A percentile compares a stretch with the other conserved stretches of the same genome.
phyloP scores from a whole-genome alignment of 2,113 vertebrate genomes.

The Callospermophilus lateralis region DNA sequence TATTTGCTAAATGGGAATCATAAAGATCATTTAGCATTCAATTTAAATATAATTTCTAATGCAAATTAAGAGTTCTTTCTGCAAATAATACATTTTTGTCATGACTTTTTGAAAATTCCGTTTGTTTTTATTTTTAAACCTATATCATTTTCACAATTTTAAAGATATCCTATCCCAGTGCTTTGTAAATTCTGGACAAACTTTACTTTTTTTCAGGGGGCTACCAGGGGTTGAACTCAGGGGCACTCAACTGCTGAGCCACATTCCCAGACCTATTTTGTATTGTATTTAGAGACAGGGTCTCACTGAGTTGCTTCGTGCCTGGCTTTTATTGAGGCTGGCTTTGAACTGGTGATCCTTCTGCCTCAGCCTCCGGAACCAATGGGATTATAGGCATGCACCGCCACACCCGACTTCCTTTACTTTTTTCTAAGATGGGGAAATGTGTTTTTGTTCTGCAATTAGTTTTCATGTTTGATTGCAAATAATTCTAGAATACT shows the following conservation, averaged over 20 bases:
- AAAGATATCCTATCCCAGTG: not conserved
- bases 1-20: conserved; percentile 21
- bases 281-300: no score
- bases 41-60: conserved; percentile 19
- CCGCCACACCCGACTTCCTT: no score
- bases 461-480: not conserved
- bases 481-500: not conserved
- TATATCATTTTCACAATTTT: not conserved
- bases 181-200: not conserved
- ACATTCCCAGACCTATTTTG: no score
- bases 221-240: no score
- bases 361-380: no score
- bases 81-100: conserved; percentile 28
- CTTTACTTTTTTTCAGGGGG: not conserved
- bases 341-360: no score
- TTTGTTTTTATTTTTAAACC: conserved; percentile 7
- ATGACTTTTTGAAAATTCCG: not conserved
- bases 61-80: conserved; percentile 37
- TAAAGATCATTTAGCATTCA: conserved; percentile 56
- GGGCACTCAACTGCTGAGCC: no score
- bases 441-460: not conserved
- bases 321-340: no score
- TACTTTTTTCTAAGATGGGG: not conserved
- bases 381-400: no score
- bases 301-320: no score